Evolutionary conservation across 2,888 invertebrate genomes (phyloP), one percentile per base, ranked within the genome.

Genomic region (Lycia hirtaria): DNA sequence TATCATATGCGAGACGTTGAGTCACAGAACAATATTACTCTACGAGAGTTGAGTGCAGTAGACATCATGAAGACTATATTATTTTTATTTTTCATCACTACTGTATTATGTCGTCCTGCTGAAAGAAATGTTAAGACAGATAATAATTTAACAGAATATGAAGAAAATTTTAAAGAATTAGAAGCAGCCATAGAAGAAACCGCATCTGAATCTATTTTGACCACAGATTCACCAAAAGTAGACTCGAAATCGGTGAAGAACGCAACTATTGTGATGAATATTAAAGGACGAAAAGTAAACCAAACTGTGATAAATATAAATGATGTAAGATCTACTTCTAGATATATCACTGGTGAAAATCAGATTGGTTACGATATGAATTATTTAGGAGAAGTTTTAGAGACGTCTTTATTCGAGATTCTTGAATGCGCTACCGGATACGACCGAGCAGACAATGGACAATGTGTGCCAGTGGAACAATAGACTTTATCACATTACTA

Each of bases 391-490:
- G n/a, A n/a, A n/a, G n/a, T n/a, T n/a, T n/a, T n/a, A n/a, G n/a
- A n/a, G n/a, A n/a, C n/a, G n/a, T n/a, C n/a, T n/a, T n/a, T n/a
- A n/a, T n/a, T n/a, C n/a, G n/a, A n/a, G n/a, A n/a, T n/a, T n/a
- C n/a, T n/a, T n/a, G 44, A 17, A 7, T 61, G 64, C 15, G 9
- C 64, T 5, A 56, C 61, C 28, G 57, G 60, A 4, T 50, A 43
- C 7, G 57, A 24, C 24, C 28, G 57, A 32, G 20, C 55, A 1
- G 57, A 60, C n/a, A 49, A 32, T 32, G 50, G 47, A 4, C 20
- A 51, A 32, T 64, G 64, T 57, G 50, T 60, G 24, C 6, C 3
- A 15, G 28, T 55, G 37, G 62, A 62, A 60, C 30, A 48, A 26
- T 55, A 59, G 22, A 41, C 12, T 4, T n/a, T n/a, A 14, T 40